Conservation (phyloP, 2,797 vertebrate genomes). For the Oophaga sylvatica region DNA sequence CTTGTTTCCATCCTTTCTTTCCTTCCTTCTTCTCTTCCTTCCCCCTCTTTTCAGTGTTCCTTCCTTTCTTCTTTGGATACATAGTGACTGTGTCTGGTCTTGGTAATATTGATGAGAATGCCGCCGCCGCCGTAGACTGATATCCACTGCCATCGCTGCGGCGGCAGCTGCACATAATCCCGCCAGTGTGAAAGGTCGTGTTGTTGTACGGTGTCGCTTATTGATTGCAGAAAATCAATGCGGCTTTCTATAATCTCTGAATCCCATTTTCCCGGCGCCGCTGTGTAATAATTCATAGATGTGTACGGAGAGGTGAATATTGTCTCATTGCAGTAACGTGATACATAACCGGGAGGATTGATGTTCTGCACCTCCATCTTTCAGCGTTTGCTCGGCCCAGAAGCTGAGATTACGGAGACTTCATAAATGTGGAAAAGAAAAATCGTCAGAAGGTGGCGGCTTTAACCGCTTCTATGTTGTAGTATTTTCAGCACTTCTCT, state of each 20-base stretch:
- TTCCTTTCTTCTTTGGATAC: too few relatives aligned
- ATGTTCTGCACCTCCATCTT: not conserved
- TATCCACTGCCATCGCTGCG: too few relatives aligned
- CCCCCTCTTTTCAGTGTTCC: too few relatives aligned
- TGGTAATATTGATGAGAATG: too few relatives aligned
- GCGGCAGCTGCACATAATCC: not conserved
- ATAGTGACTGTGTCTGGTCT: too few relatives aligned
- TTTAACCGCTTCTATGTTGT: not conserved
- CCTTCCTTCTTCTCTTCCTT: too few relatives aligned
- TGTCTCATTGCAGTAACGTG: not conserved
- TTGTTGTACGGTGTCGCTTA: not conserved
- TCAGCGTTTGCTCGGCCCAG: not conserved
- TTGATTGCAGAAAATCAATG: constrained; percentile 5
- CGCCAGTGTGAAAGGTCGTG: not conserved
- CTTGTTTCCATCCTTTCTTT: too few relatives aligned
- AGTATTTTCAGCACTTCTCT: not conserved
- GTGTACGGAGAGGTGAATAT: not conserved
- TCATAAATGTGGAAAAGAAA: not conserved
- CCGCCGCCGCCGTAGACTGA: too few relatives aligned
- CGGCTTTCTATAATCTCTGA: not conserved
- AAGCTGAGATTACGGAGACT: constrained; percentile 2
- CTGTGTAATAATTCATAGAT: not conserved
- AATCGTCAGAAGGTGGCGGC: not conserved
- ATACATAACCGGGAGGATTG: not conserved
- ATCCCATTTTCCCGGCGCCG: too few relatives aligned